Evolutionary conservation across 2,797 vertebrate species (phyloP).

Genomic region (Acridotheres tristis): DNA sequence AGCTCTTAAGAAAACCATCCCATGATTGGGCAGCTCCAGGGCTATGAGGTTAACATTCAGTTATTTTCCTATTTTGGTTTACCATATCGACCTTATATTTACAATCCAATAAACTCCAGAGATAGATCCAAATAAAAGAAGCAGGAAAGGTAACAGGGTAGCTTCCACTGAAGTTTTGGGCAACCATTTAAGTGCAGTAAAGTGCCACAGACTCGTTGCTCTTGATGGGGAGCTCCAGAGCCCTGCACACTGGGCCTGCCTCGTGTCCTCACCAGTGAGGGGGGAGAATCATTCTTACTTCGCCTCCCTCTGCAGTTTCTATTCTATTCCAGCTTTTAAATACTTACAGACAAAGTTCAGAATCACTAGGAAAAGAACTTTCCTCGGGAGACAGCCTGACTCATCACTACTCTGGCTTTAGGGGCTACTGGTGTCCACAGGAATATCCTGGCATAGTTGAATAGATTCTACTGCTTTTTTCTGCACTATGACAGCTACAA

Average conservation of each 20-base stretch:
- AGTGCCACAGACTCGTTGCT: neutral
- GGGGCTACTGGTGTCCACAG: conserved; percentile 1
- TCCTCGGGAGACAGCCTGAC: neutral
- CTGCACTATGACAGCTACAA: neutral
- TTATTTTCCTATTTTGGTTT: neutral
- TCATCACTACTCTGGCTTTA: neutral
- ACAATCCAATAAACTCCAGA: neutral
- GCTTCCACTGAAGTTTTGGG: neutral
- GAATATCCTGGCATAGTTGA: neutral
- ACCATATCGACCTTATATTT: neutral
- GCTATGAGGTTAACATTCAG: neutral
- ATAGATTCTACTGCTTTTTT: neutral
- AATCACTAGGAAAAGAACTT: neutral
- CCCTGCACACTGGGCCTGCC: neutral
- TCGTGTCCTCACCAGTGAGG: neutral
- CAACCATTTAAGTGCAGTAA: neutral
- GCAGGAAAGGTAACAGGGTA: neutral
- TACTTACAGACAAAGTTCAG: neutral
- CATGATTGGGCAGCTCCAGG: neutral
- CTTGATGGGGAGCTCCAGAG: neutral
- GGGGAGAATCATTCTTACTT: neutral
- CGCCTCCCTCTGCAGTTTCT: neutral
- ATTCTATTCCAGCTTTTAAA: neutral
- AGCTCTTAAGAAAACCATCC: neutral
- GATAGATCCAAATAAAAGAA: neutral